Conservation (phyloP, 1,140 invertebrate genomes). For the Halyomorpha halys region DNA sequence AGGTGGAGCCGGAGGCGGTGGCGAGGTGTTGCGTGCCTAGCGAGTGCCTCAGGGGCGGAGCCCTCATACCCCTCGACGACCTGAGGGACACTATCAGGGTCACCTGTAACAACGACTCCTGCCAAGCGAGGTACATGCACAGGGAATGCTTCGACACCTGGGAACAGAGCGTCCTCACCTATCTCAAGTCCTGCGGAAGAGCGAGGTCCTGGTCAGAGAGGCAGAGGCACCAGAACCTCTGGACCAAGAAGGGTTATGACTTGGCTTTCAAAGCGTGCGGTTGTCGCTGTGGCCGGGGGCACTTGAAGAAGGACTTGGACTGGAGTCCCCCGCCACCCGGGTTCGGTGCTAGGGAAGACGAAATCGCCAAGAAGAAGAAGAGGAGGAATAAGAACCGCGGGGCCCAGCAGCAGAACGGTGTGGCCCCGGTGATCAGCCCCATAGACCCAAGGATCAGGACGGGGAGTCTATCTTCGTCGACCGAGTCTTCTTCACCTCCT, state of each 20-base stretch:
- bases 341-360: conserved; percentile 35
- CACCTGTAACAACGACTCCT: conserved; percentile 90
- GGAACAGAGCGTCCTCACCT: conserved; percentile 78
- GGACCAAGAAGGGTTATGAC: conserved; percentile 96
- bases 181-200: conserved; percentile 77
- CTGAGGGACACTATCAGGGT: conserved; percentile 73
- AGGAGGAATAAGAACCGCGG: conserved; percentile 54
- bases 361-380: conserved; percentile 52
- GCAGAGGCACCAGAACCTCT: conserved; percentile 86
- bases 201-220: conserved; percentile 88
- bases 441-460: conserved; percentile 36
- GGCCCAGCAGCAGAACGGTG: conserved; percentile 42
- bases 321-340: conserved; percentile 62
- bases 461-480: conserved; percentile 51
- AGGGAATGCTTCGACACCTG: conserved; percentile 87
- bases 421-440: conserved; percentile 34
- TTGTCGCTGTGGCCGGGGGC: conserved; percentile 77
- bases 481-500: conserved; percentile 54
- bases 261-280: conserved; percentile 81
- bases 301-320: conserved; percentile 87
- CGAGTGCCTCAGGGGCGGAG: conserved; percentile 46
- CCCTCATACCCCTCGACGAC: conserved; percentile 57
- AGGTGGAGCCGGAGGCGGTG: conserved; percentile 18
- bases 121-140: conserved; percentile 83
- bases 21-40: conserved; percentile 70